Conservation (phyloP, 2,888 invertebrate genomes). For the Tenthredo scrophulariae region DNA sequence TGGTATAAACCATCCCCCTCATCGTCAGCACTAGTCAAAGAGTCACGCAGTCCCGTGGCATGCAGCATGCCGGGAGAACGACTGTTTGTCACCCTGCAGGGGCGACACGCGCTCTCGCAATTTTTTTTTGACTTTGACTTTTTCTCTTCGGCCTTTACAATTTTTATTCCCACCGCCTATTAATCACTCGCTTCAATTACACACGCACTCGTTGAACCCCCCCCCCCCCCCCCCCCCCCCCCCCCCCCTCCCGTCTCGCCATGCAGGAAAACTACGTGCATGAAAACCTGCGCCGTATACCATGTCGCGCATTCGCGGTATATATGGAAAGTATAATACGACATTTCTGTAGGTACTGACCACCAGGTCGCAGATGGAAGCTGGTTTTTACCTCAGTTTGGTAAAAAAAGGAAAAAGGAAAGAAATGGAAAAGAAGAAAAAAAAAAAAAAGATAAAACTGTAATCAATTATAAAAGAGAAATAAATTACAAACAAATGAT, state of each 20-base stretch:
- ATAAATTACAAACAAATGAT: slow-evolving; percentile 10
- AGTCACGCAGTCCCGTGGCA: slow-evolving; percentile 32
- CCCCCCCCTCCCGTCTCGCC: not conserved
- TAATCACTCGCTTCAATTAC: slow-evolving; percentile 47
- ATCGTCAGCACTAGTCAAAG: slow-evolving; percentile 21
- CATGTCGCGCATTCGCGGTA: not conserved
- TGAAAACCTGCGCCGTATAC: not conserved
- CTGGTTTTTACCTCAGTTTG: not conserved
- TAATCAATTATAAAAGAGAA: slow-evolving; percentile 28
- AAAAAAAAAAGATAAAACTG: not conserved
- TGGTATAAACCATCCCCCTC: slow-evolving; percentile 7
- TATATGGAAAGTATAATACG: slow-evolving; percentile 4
- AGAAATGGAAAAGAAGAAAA: not conserved
- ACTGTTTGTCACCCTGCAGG: slow-evolving; percentile 32
- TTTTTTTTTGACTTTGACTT: not conserved
- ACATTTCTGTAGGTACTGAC: slow-evolving; percentile 14
- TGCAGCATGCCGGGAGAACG: not conserved
- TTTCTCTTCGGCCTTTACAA: not conserved
- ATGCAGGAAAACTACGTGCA: slow-evolving; percentile 4
- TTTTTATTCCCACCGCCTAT: slow-evolving; percentile 37
- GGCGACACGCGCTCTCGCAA: not conserved
- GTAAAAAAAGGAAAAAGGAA: not conserved
- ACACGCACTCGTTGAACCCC: slow-evolving; percentile 31
- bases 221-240: not conserved
- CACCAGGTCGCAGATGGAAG: slow-evolving; percentile 25